Base-by-base conservation (phyloP, 2,888 invertebrate genomes). In the Hirtodrosophila cameraria region DNA sequence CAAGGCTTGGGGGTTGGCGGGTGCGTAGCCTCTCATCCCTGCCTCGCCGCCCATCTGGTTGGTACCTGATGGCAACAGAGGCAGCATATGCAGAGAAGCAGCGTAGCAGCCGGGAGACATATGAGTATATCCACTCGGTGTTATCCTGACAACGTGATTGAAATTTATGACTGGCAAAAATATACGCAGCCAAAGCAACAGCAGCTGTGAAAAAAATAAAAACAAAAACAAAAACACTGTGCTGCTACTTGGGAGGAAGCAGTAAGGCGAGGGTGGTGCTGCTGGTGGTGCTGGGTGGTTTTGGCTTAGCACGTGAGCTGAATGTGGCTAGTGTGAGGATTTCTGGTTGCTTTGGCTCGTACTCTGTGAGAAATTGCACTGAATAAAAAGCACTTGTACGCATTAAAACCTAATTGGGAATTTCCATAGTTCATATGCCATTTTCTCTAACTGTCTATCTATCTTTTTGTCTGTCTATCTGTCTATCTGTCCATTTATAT, bases 371-470 rank as follows among this genome's bases (percentile, higher is more conserved):
- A 86, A 87, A 83, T 83, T 71, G 87, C 82, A 83, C 63, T 80
- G 87, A 86, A 87, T 87, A 76, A 87, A 82, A 75, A 88, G 72
- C 83, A 87, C 87, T 86, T 86, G 87, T 77, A 72, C 84, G 67
- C 80, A 87, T 88, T 87, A 88, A 86, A 77, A 75, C 80, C 86
- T 88, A 86, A 86, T 88, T 88, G 87, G 86, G 86, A 86, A 83
- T 83, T 88, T 87, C 87, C 86, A 87, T 87, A 87, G 75, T 76
- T 86, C 86, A 85, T 87, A 81, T 82, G 82, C 64, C 71, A 78
- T 68, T 61, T 82, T 71, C 79, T 63, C 79, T 57, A 65, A 68
- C 85, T 54, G 59, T 62, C 39, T n/a, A n/a, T 49, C 33, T 16
- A 43, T 55, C 36, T 33, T 6, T 27, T 7, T 41, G 8, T 16